Percentiles rank a stretch among this genome's conserved stretches.
Evolutionary conservation across 2,113 vertebrate genomes (phyloP).

Genomic region (Labeo rohita): DNA sequence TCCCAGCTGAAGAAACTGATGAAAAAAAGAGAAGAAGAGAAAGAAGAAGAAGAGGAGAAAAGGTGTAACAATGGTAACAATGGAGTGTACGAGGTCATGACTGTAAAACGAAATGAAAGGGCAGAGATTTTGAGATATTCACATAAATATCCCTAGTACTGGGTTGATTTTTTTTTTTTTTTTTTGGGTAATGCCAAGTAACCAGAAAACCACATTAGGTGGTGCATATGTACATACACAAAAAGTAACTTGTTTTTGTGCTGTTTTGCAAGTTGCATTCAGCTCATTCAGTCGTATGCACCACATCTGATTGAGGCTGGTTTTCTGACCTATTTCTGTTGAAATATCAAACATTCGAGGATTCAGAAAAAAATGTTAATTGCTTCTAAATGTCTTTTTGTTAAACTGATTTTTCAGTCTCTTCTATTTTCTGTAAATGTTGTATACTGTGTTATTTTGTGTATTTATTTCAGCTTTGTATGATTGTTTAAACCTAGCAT

Average conservation of each 20-base stretch:
- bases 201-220: not conserved
- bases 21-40: not conserved
- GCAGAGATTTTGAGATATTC: not conserved
- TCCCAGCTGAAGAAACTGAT: not conserved
- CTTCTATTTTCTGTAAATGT: not conserved
- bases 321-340: not conserved
- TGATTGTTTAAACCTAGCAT: not conserved
- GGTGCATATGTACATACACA: not conserved
- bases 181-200: too few relatives aligned
- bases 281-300: not conserved
- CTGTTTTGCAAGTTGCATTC: not conserved
- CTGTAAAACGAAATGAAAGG: not conserved
- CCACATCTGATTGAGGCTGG: not conserved
- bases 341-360: not conserved
- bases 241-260: not conserved
- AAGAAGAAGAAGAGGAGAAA: not conserved
- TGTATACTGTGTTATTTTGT: not conserved
- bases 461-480: too few relatives aligned
- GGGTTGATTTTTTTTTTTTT: too few relatives aligned
- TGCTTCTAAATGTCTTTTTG: not conserved
- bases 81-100: slow-evolving; percentile 27
- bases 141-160: not conserved
- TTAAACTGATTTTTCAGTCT: not conserved
- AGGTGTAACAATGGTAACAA: not conserved
- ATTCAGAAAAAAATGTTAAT: not conserved